phyloP scores from a whole-genome alignment of 1,140 invertebrate species.

The Drosophila mauritiana region DNA sequence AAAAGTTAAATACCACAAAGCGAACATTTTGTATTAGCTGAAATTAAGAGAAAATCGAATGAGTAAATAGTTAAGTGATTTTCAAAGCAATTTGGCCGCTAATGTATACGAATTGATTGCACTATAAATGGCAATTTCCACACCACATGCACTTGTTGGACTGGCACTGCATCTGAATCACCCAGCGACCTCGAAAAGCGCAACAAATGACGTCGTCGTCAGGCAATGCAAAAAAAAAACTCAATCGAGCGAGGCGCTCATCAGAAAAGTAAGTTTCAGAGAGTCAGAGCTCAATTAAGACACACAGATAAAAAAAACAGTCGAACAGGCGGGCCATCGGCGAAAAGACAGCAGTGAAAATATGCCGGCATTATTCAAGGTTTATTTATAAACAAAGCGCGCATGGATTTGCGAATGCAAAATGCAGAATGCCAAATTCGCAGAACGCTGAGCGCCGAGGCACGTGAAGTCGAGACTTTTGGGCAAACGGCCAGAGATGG shows the following conservation, averaged over 20 bases:
- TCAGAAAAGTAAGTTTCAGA: constrained; percentile 10
- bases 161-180: constrained; percentile 20
- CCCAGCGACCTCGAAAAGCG: constrained; percentile 34
- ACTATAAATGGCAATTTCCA: constrained; percentile 36
- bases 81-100: constrained; percentile 11
- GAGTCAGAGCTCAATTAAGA: constrained; percentile 41
- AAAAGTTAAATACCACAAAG: constrained; percentile 81
- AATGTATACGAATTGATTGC: constrained; percentile 7
- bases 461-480: constrained; percentile 65
- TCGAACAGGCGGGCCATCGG: neutral
- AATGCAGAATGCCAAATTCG: constrained; percentile 54
- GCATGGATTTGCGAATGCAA: constrained; percentile 28
- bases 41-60: constrained; percentile 39
- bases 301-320: constrained; percentile 25
- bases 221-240: constrained; percentile 14
- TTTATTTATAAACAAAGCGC: constrained; percentile 78
- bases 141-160: constrained; percentile 22
- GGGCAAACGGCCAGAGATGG: constrained; percentile 58
- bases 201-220: constrained; percentile 41
- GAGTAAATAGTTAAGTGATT: constrained; percentile 9
- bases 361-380: constrained; percentile 64
- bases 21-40: constrained; percentile 74
- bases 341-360: constrained; percentile 26
- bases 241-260: constrained; percentile 1
- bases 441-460: constrained; percentile 15